Conservation (phyloP, 2,797 vertebrate species). For the Nyctibius grandis region DNA sequence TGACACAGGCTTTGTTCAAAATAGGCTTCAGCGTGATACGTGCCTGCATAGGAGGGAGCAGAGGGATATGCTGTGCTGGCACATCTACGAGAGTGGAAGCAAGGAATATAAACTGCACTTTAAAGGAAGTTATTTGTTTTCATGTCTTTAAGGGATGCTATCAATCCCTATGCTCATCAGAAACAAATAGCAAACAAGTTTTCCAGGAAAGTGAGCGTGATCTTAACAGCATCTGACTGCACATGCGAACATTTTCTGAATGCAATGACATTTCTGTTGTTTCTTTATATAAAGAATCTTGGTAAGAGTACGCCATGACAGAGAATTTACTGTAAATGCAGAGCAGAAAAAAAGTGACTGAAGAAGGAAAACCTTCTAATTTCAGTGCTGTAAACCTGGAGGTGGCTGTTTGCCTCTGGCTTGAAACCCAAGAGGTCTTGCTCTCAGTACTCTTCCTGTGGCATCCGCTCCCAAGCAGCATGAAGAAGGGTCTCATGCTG, state of each 20-base stretch:
- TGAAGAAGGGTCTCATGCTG: neutral
- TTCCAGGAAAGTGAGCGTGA: neutral
- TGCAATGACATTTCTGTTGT: neutral
- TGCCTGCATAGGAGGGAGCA: neutral
- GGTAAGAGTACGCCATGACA: neutral
- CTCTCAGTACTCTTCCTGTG: rapidly evolving
- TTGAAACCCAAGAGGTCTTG: neutral
- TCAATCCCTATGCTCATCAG: neutral
- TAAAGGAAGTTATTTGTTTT: neutral
- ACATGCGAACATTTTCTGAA: neutral
- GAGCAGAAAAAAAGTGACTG: neutral
- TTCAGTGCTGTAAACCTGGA: neutral
- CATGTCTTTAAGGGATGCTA: neutral
- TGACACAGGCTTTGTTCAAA: neutral
- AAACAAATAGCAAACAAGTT: neutral
- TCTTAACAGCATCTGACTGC: neutral
- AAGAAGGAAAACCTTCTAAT: neutral
- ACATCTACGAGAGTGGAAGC: neutral
- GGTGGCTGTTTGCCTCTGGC: rapidly evolving
- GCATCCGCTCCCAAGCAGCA: neutral
- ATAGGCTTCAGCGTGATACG: neutral
- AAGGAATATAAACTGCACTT: neutral
- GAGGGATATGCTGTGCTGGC: neutral
- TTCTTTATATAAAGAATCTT: neutral
- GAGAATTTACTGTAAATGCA: neutral